Evolutionary conservation across 1,140 invertebrate species (phyloP), one percentile per base, ranked within the genome.

Genomic region (Rhynchophorus ferrugineus): DNA sequence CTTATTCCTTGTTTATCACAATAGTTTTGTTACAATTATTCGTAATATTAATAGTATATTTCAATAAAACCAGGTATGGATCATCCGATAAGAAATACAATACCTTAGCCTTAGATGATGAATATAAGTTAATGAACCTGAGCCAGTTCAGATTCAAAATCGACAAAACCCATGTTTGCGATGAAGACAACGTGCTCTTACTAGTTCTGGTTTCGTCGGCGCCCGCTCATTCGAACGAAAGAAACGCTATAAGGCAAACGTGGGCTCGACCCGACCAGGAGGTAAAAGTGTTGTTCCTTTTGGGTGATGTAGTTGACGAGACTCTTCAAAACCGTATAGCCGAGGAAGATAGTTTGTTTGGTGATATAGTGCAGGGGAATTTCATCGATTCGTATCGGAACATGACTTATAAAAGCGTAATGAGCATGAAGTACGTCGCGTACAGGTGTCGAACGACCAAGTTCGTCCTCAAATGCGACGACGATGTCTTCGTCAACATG

Each of bases 321-420:
- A 52, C 51, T 6, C 53, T 67, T 21, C 76, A 82, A 57, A 50
- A 64, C 0, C 58, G 61, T 11, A 59, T 90, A 2, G 60, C 75
- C 13, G 59, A 72, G 34, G 89, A 92, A 67, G 76, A 77, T 60
- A 61, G 62, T 1, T 56, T 58, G 0, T 77, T 80, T 62, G 70
- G 73, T 14, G 89, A 93, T 65, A 75, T 91, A 47, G 76, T 91
- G 13, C 85, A 89, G 49, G 87, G 86, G 20, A 81, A 79, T 57
- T 91, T 90, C 67, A 47, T 74, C 3, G 89, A 92, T 71, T 75
- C 75, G 20, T 93, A 92, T 64, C 76, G 80, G 51, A 93, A 92
- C 70, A 77, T 93, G 70, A 91, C 88, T 1, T 89, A 89, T 63
- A 93, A 93, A 69, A 86, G 89, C 68, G 79, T 86, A 1, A 85